Percentiles rank a stretch among this genome's conserved stretches.
phyloP scores from a whole-genome alignment of 2,888 invertebrate genomes.

The Mesochorus sp. region DNA sequence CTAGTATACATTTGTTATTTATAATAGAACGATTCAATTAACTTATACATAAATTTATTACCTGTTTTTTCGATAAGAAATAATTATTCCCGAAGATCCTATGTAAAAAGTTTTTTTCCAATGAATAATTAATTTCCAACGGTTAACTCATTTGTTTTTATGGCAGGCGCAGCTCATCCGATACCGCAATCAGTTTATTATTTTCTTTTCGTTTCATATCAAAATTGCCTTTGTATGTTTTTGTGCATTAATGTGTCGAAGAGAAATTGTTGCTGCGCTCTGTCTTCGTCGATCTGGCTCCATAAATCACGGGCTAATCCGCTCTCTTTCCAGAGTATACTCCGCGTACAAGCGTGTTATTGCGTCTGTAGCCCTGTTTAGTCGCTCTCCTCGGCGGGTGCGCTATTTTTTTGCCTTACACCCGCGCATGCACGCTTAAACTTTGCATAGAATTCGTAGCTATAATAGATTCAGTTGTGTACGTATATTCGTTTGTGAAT shows the following conservation, averaged over 20 bases:
- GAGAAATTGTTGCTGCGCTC: constrained; percentile 14
- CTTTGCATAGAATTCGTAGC: constrained; percentile 20
- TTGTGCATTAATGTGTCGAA: background rate
- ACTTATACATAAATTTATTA: no score
- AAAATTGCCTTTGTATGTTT: background rate
- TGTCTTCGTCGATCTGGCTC: constrained; percentile 52
- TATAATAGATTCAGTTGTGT: background rate
- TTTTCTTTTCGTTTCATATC: no score
- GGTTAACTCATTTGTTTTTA: no score
- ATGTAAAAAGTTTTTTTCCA: no score
- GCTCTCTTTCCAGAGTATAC: constrained; percentile 31
- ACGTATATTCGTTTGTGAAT: background rate
- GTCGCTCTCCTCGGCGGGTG: constrained; percentile 38
- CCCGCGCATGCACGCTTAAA: background rate
- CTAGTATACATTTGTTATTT: no score
- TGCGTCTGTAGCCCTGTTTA: constrained; percentile 9
- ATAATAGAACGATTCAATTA: no score
- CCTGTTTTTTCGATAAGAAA: no score
- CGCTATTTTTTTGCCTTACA: constrained; percentile 30
- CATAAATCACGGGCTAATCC: constrained; percentile 61
- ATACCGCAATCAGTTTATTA: no score
- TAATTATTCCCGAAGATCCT: no score
- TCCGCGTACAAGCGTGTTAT: background rate
- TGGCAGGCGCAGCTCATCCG: no score
- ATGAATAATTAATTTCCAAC: no score